phyloP scores from a whole-genome alignment of 2,888 invertebrate species.

The Petrolisthes cinctipes region DNA sequence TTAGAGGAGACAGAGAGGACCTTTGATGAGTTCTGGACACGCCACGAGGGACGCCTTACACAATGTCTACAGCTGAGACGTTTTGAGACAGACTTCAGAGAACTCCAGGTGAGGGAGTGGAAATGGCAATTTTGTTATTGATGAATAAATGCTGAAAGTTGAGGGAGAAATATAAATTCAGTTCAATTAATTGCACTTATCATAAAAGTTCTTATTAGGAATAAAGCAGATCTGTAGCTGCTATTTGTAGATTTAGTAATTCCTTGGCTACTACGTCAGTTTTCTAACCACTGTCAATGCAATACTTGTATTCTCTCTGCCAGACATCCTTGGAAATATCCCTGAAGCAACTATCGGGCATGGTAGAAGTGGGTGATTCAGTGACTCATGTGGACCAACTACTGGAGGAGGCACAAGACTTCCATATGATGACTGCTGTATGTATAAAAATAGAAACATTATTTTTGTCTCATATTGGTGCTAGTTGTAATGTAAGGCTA shows the following conservation, averaged over 20 bases:
- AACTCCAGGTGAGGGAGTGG: constrained; percentile 78
- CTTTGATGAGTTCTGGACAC: constrained; percentile 94
- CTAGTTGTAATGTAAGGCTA: no score
- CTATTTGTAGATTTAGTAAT: background rate
- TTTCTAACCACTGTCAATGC: no score
- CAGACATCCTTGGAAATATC: constrained; percentile 76
- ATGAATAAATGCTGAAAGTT: background rate
- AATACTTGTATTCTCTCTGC: no score
- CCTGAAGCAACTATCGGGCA: constrained; percentile 82
- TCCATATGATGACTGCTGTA: constrained; percentile 77
- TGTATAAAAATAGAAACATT: constrained; percentile 65
- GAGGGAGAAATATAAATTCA: background rate
- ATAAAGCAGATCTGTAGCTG: background rate
- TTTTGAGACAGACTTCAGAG: constrained; percentile 95
- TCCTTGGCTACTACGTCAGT: background rate
- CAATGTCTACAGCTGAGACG: constrained; percentile 90
- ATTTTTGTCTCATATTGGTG: background rate
- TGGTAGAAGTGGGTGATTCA: constrained; percentile 92
- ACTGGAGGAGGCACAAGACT: constrained; percentile 81
- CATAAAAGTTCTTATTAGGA: background rate
- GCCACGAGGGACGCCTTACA: constrained; percentile 88
- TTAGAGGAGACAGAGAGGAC: constrained; percentile 93
- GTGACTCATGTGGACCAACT: constrained; percentile 83
- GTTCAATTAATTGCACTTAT: constrained; percentile 10
- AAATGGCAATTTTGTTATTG: no score